Percentiles rank a stretch among this genome's conserved stretches.
These are phyloP conservation scores for Vultur gryphus DNA, from an alignment of 2,797 vertebrate genomes.

Conservation along the genomic window DNA sequence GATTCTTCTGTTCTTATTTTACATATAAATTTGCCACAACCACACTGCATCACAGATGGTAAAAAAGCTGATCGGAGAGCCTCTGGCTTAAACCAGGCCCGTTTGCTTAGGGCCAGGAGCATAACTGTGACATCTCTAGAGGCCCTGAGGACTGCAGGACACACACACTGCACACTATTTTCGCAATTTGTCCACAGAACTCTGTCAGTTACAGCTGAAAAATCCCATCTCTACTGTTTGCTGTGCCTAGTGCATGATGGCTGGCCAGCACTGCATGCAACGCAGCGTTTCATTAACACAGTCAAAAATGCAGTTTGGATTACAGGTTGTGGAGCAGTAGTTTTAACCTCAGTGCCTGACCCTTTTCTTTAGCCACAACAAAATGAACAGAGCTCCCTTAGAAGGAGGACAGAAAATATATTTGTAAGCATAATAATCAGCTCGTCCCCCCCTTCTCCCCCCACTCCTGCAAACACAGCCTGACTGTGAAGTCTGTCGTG, in stretches of 20 bases:
- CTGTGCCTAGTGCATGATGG: neutral
- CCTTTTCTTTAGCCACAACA: neutral
- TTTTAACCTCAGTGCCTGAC: neutral
- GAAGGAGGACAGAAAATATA: neutral
- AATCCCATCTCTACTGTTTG: neutral
- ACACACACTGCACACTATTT: neutral
- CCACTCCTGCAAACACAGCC: neutral
- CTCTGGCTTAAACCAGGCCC: neutral
- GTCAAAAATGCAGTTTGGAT: neutral
- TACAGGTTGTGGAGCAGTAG: neutral
- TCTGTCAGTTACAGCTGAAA: neutral
- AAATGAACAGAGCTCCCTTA: neutral
- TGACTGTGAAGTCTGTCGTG: neutral
- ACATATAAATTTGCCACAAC: neutral
- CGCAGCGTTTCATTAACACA: neutral
- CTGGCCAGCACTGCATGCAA: neutral
- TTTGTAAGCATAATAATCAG: neutral
- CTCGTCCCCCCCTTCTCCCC: rapidly evolving
- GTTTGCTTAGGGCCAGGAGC: neutral
- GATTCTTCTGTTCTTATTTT: neutral
- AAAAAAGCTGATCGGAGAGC: neutral
- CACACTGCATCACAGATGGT: neutral
- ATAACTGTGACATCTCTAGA: neutral
- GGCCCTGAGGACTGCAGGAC: neutral
- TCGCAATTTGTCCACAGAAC: neutral